Conservation (phyloP, 1,140 invertebrate genomes). For the Diabrotica undecimpunctata region DNA sequence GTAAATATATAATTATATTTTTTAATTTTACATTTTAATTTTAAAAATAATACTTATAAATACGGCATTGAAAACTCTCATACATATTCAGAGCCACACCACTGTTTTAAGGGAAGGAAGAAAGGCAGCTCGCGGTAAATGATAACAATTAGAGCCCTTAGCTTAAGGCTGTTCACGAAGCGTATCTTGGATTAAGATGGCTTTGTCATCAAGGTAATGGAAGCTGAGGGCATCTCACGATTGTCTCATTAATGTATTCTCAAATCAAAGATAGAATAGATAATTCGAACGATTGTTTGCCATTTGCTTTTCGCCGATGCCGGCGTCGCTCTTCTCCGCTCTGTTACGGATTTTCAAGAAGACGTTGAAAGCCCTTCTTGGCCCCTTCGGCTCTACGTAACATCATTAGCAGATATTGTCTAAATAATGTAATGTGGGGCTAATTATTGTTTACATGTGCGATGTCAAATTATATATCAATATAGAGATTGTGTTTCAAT, state of each 20-base stretch:
- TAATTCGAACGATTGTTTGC: slow-evolving; percentile 37
- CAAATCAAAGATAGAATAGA: slow-evolving; percentile 41
- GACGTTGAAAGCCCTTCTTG: not conserved
- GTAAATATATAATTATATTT: no score
- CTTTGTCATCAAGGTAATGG: slow-evolving; percentile 44
- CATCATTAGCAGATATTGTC: slow-evolving; percentile 11
- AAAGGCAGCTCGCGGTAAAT: slow-evolving; percentile 22
- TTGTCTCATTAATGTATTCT: slow-evolving; percentile 42
- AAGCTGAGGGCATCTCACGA: slow-evolving; percentile 36
- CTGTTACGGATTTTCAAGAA: not conserved
- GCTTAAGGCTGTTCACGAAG: slow-evolving; percentile 25
- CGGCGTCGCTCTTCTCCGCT: slow-evolving; percentile 4
- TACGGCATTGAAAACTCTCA: no score
- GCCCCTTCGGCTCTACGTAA: not conserved
- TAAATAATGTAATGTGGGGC: not conserved
- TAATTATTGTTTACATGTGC: no score
- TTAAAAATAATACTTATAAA: no score
- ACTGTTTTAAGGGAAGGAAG: slow-evolving; percentile 5
- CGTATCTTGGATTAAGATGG: slow-evolving; percentile 38
- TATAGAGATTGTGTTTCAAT: no score
- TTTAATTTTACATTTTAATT: no score
- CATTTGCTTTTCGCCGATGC: slow-evolving; percentile 14
- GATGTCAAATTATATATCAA: no score
- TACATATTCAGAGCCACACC: slow-evolving; percentile 1
- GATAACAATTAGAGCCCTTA: slow-evolving; percentile 38